Evolutionary conservation across 2,888 invertebrate genomes (phyloP), one percentile per base, ranked within the genome.

Genomic region (Thereva nobilitata): DNA sequence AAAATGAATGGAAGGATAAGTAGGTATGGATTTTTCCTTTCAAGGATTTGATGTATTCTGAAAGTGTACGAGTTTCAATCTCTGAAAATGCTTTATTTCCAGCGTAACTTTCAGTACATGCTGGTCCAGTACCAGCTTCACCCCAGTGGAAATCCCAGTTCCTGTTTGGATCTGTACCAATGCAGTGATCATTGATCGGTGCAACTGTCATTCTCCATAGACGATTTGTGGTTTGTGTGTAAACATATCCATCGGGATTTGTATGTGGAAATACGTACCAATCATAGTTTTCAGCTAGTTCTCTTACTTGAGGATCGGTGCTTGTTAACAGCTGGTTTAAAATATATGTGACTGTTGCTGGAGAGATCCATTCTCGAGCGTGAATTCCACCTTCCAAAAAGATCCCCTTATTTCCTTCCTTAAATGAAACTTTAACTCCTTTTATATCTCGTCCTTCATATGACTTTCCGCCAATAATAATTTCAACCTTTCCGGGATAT

Each of bases 241-340:
- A 89, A 45, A 85, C 86, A 73, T 86, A 90, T 2, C 92, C 92
- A 80, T 93, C 92, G 7, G 91, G 91, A 76, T 92, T 92, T 37
- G 87, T 78, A 23, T 88, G 81, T 0, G 92, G 91, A 69, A 92
- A 83, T 66, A 92, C 83, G 75, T 90, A 89, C 89, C 90, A 92
- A 71, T 89, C 89, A 72, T 84, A 85, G 41, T 82, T 82, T 59
- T 85, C 80, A 0, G 85, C 83, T 7, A 86, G 83, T 5, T 77
- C 70, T 63, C 78, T 79, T 0, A 86, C 77, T 8, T 83, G 82
- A 0, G 78, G 72, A 35, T 86, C 80, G 0, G 82, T 76, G 41
- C 87, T 87, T 66, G 82, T 84, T 8, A 88, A 77, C 4, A 90
- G 76, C 74, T 89, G 84, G 70, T 88, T 84, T 5, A 86, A 77